Conservation (phyloP, 2,113 vertebrate species). For the Mustela nigripes region DNA sequence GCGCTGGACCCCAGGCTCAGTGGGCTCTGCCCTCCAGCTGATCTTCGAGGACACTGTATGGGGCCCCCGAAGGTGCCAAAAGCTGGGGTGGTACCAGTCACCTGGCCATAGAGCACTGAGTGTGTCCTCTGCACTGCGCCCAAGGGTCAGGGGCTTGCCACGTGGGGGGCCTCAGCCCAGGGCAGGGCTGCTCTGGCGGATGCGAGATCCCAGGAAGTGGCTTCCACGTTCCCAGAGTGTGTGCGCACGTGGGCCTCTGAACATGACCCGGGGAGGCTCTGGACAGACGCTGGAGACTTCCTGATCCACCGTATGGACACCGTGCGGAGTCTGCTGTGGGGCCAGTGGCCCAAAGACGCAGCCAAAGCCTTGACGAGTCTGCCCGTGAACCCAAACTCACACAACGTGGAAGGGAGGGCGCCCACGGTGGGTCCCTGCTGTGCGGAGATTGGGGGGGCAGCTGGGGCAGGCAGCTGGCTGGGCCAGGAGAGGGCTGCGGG, state of each 20-base stretch:
- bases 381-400: not conserved
- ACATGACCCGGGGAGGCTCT: fast-evolving
- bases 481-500: not conserved
- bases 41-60: not conserved
- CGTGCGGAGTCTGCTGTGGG: not conserved
- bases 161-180: not conserved
- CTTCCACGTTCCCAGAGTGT: not conserved
- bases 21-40: not conserved
- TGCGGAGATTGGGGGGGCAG: not conserved
- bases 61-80: not conserved
- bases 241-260: not conserved
- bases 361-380: not conserved
- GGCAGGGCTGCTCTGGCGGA: not conserved
- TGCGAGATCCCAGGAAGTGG: not conserved
- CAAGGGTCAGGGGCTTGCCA: not conserved
- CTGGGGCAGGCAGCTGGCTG: not conserved
- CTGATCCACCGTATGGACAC: not conserved
- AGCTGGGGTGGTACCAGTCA: not conserved
- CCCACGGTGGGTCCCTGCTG: not conserved
- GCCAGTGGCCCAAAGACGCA: not conserved
- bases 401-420: not conserved
- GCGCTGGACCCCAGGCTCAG: not conserved
- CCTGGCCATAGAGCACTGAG: not conserved
- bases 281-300: not conserved
- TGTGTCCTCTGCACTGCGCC: not conserved